Conservation (phyloP, 2,113 vertebrate genomes). For the Ceyx margarethae region DNA sequence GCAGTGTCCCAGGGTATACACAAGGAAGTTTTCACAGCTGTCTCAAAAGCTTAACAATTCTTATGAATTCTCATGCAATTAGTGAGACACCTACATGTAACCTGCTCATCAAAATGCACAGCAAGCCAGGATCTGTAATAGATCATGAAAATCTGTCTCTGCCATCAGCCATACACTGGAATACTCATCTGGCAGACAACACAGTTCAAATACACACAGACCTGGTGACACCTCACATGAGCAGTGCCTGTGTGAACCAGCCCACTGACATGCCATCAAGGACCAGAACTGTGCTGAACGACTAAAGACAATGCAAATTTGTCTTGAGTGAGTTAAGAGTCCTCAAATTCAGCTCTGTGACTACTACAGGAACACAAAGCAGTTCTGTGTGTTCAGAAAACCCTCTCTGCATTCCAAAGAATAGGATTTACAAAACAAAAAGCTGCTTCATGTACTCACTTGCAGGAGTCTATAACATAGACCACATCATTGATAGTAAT, state of each 20-base stretch:
- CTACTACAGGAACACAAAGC: neutral
- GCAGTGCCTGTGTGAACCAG: neutral
- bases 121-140: neutral
- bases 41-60: neutral
- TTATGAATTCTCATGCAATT: neutral
- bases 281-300: neutral
- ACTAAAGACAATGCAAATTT: constrained; percentile 15
- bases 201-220: neutral
- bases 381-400: neutral
- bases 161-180: neutral
- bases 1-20: neutral
- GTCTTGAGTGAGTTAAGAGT: neutral
- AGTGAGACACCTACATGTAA: neutral
- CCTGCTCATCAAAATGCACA: neutral
- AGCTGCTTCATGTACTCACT: constrained; percentile 79
- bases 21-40: neutral
- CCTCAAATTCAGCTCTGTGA: neutral
- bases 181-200: neutral
- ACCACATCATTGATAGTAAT: constrained; percentile 98
- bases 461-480: constrained; percentile 98
- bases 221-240: neutral
- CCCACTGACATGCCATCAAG: neutral
- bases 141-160: neutral
- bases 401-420: neutral
- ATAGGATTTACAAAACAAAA: neutral